phyloP scores from a whole-genome alignment of 2,797 vertebrate genomes.

The Poecilia gillii region DNA sequence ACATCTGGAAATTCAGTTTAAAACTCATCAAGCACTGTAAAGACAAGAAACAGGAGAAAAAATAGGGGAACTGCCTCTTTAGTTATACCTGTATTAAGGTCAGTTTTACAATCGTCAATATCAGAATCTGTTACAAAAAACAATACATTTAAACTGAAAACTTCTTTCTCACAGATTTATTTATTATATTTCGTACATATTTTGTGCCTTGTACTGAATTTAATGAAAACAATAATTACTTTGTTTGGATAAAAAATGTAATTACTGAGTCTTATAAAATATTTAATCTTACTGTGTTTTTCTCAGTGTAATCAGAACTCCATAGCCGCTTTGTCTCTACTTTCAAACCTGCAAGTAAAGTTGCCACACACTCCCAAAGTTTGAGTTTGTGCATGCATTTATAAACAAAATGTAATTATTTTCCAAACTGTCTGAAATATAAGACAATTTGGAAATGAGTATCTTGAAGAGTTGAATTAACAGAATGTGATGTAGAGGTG shows the following conservation, averaged over 20 bases:
- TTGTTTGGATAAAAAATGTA: neutral
- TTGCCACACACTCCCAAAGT: neutral
- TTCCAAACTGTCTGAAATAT: neutral
- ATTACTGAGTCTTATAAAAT: neutral
- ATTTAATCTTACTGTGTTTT: neutral
- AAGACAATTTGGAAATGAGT: neutral
- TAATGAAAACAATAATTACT: neutral
- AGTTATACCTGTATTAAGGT: neutral
- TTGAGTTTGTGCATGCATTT: neutral
- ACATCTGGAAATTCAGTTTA: neutral
- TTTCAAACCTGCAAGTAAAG: neutral
- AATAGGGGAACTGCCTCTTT: neutral
- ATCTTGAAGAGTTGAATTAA: neutral
- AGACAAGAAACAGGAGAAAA: neutral
- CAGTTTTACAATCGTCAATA: neutral
- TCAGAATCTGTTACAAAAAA: too few species aligned
- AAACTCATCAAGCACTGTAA: neutral
- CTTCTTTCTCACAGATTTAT: neutral
- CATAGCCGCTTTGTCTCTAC: neutral
- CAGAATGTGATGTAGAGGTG: neutral
- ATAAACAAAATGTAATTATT: neutral
- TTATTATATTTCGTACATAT: neutral
- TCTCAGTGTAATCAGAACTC: neutral
- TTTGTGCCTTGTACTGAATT: neutral
- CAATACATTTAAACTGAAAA: neutral